Evolutionary conservation across 2,113 vertebrate species (phyloP).

Genomic region (Halichoerus grypus): DNA sequence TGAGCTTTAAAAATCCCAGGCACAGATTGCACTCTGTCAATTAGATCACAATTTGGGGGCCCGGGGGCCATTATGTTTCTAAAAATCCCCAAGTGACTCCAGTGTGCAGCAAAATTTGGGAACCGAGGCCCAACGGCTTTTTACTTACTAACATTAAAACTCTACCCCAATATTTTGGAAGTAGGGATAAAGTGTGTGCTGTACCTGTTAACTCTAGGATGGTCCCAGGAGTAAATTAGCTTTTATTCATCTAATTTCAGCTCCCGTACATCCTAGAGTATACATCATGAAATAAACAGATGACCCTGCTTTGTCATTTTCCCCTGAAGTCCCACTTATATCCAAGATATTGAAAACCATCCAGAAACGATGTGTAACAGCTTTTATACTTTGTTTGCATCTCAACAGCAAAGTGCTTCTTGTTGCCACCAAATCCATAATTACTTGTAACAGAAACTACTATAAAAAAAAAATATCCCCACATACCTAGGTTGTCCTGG

Average conservation of each 20-base stretch:
- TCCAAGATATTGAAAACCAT: neutral
- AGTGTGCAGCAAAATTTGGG: neutral
- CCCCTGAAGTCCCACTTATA: neutral
- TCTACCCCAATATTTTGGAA: neutral
- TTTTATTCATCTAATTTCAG: neutral
- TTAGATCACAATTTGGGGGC: neutral
- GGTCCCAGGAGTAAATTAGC: neutral
- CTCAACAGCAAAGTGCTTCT: neutral
- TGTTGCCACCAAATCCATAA: slow-evolving; percentile 8
- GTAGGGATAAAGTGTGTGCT: neutral
- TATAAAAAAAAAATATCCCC: neutral
- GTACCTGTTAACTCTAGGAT: neutral
- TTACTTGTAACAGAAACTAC: neutral
- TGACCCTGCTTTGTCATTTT: slow-evolving; percentile 25
- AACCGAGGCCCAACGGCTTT: neutral
- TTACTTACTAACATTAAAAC: slow-evolving; percentile 25
- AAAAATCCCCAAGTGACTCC: neutral
- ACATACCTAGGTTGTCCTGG: neutral
- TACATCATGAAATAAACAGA: neutral
- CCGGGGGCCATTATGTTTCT: neutral
- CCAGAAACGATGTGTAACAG: neutral
- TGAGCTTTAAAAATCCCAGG: neutral
- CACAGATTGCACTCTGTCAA: neutral
- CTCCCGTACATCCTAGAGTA: neutral
- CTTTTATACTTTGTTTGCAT: slow-evolving; percentile 46